Percentiles rank a stretch among this genome's conserved stretches.
Evolutionary conservation across 2,888 invertebrate genomes (phyloP).

Genomic region (Phymatocera aterrima): DNA sequence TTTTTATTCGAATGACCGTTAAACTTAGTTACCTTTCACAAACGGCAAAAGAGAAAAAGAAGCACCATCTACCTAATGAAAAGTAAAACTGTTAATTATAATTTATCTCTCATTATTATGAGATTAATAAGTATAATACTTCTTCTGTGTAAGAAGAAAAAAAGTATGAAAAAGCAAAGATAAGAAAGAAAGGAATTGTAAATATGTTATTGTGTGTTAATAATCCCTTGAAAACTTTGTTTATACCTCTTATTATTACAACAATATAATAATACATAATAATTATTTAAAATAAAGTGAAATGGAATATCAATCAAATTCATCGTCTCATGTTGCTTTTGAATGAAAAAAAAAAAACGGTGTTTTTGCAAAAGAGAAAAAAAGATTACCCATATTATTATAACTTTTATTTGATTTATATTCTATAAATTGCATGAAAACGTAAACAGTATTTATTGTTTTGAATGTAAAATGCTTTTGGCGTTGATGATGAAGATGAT

Average conservation of each 20-base stretch:
- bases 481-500: too few relatives aligned
- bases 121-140: conserved; percentile 52
- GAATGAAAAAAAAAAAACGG: conserved; percentile 46
- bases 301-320: conserved; percentile 8
- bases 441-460: conserved; percentile 35
- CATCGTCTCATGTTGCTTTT: conserved; percentile 53
- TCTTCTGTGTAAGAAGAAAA: conserved; percentile 56
- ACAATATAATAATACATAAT: conserved; percentile 15
- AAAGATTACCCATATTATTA: conserved; percentile 1
- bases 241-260: conserved; percentile 31
- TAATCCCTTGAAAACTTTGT: conserved; percentile 53
- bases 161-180: conserved; percentile 43
- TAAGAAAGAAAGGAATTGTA: conserved; percentile 52
- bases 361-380: conserved; percentile 39
- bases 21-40: conserved; percentile 19
- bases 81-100: conserved; percentile 46
- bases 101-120: conserved; percentile 34
- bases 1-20: conserved; percentile 28
- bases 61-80: conserved; percentile 27
- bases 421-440: conserved; percentile 26
- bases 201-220: conserved; percentile 58
- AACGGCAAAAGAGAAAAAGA: conserved; percentile 44
- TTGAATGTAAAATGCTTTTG: too few relatives aligned
- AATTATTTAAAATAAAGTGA: too few relatives aligned
- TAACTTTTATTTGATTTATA: conserved; percentile 14